phyloP scores from a whole-genome alignment of 2,888 invertebrate genomes.

The Xanthia togata region DNA sequence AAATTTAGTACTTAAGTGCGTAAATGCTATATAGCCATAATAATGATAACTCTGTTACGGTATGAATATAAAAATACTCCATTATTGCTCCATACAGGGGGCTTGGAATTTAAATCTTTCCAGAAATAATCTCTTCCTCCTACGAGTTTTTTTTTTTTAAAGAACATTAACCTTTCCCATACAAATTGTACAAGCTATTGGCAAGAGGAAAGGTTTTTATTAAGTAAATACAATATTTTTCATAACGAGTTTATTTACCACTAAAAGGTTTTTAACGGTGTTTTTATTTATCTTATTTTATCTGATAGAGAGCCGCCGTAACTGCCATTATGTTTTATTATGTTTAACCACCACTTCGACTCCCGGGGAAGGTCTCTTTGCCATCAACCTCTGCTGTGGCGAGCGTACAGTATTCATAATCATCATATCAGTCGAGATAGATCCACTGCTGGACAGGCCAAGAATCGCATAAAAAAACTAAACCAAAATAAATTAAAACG shows the following conservation, averaged over 20 bases:
- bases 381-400: not conserved
- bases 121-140: not conserved
- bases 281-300: constrained; percentile 44
- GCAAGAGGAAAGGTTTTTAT: constrained; percentile 11
- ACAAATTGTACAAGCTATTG: not conserved
- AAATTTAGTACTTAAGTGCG: not conserved
- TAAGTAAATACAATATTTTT: constrained; percentile 32
- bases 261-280: constrained; percentile 44
- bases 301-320: not conserved
- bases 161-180: not conserved
- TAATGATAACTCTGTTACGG: not conserved
- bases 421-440: not conserved
- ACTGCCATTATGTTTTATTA: constrained; percentile 9
- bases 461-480: not conserved
- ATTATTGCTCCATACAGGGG: not conserved
- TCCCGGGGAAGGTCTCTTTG: not conserved
- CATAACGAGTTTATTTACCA: constrained; percentile 41
- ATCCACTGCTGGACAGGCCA: not conserved
- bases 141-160: no score
- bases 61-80: not conserved
- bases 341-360: not conserved
- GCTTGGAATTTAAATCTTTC: no score
- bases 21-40: no score
- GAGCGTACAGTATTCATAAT: not conserved
- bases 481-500: not conserved